Evolutionary conservation across 2,797 vertebrate species (phyloP).

Genomic region (Thaleichthys pacificus): DNA sequence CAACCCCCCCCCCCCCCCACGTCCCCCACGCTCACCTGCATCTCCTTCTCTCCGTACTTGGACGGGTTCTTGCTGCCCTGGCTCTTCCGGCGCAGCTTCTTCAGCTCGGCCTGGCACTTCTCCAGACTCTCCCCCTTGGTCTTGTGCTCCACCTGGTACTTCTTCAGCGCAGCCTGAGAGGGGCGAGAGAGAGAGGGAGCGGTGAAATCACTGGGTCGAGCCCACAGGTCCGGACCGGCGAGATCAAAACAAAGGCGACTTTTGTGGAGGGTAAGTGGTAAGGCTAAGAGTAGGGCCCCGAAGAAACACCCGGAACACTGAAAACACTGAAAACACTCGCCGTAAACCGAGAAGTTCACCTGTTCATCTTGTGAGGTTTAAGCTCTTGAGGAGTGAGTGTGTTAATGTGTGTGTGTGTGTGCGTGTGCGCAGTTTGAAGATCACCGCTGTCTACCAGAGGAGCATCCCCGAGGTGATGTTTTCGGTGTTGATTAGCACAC

Average conservation of each 20-base stretch:
- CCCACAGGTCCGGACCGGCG: not conserved
- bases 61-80: slow-evolving; percentile 98
- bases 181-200: not conserved
- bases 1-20: too few species aligned
- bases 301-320: not conserved
- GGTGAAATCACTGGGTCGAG: slow-evolving; percentile 16
- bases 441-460: too few species aligned
- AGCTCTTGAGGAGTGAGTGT: too few species aligned
- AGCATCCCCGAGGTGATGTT: not conserved
- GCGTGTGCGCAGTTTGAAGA: not conserved
- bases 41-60: slow-evolving; percentile 96
- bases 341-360: not conserved
- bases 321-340: not conserved
- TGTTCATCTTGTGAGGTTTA: not conserved
- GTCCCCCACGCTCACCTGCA: slow-evolving; percentile 81
- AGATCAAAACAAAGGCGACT: slow-evolving; percentile 22
- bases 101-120: slow-evolving; percentile 95
- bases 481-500: slow-evolving; percentile 37
- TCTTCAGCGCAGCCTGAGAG: slow-evolving; percentile 90
- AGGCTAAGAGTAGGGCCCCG: not conserved
- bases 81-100: slow-evolving; percentile 97
- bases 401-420: too few species aligned
- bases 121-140: slow-evolving; percentile 92
- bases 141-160: slow-evolving; percentile 95
- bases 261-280: not conserved